Evolutionary conservation across 2,113 vertebrate species (phyloP).

Genomic region (Vicugna pacos): DNA sequence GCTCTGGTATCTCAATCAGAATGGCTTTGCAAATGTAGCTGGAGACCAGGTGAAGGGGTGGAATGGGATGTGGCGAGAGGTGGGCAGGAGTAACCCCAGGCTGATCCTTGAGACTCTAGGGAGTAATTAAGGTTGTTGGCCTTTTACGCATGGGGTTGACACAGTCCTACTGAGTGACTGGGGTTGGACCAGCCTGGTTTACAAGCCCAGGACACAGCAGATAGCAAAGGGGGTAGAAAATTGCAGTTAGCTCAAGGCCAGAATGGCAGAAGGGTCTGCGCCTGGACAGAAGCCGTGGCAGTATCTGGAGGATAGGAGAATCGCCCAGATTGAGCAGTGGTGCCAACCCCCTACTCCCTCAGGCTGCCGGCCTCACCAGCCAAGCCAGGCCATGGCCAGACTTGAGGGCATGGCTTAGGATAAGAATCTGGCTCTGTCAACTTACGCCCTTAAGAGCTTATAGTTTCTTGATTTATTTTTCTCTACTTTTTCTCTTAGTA

Average conservation of each 20-base stretch:
- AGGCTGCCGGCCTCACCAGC: background rate
- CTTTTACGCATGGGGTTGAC: background rate
- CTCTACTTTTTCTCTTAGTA: conserved; percentile 11
- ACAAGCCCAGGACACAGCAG: background rate
- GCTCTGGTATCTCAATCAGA: background rate
- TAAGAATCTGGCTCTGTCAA: background rate
- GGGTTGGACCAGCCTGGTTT: background rate
- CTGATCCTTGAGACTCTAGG: background rate
- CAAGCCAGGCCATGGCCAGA: background rate
- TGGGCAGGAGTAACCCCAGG: background rate
- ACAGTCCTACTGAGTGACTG: background rate
- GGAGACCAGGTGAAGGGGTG: background rate
- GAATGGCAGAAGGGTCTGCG: background rate
- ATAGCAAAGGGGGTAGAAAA: background rate
- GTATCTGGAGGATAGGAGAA: background rate
- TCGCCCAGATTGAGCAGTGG: background rate
- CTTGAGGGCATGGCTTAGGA: background rate
- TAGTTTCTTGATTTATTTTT: conserved; percentile 50
- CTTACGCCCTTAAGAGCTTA: background rate
- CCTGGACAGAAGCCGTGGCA: background rate
- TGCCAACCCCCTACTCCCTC: background rate
- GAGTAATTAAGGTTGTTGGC: background rate
- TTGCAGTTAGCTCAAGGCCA: background rate
- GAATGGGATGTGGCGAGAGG: background rate
- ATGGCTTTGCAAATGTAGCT: background rate